Conservation (phyloP, 1,140 invertebrate species). For the Lepidurus couesii region DNA sequence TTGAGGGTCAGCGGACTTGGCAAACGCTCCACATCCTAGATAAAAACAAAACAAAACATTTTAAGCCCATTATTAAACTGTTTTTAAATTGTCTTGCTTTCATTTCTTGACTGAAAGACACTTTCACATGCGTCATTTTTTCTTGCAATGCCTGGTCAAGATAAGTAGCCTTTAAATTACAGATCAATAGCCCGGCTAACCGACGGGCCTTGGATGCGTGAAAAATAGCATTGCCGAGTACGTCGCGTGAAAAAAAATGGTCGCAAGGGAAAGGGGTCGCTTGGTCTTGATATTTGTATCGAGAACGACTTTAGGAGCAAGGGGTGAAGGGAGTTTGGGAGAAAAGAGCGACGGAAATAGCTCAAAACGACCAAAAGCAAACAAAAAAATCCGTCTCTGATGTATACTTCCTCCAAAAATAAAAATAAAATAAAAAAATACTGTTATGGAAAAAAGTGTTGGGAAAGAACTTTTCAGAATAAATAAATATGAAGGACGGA, state of each 20-base stretch:
- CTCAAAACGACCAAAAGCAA: neutral
- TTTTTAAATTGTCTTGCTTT: neutral
- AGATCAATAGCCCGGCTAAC: neutral
- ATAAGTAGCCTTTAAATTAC: slow-evolving; percentile 15
- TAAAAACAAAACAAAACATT: slow-evolving; percentile 43
- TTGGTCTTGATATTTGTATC: neutral
- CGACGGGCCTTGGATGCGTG: slow-evolving; percentile 5
- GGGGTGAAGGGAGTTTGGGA: neutral
- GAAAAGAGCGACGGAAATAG: neutral
- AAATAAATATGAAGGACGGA: neutral
- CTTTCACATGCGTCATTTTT: neutral
- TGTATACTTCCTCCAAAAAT: no score
- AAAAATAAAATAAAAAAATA: neutral
- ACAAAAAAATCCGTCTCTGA: neutral
- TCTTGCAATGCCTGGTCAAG: neutral
- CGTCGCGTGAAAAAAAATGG: neutral
- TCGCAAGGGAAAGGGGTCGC: neutral
- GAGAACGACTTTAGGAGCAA: neutral
- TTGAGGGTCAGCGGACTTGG: slow-evolving; percentile 74
- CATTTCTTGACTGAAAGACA: neutral
- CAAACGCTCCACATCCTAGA: slow-evolving; percentile 55
- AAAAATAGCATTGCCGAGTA: slow-evolving; percentile 10
- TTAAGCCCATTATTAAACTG: slow-evolving; percentile 27
- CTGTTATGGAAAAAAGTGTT: neutral
- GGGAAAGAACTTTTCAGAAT: neutral